phyloP scores from a whole-genome alignment of 1,140 invertebrate genomes.

The Drosophila subpulchrella region DNA sequence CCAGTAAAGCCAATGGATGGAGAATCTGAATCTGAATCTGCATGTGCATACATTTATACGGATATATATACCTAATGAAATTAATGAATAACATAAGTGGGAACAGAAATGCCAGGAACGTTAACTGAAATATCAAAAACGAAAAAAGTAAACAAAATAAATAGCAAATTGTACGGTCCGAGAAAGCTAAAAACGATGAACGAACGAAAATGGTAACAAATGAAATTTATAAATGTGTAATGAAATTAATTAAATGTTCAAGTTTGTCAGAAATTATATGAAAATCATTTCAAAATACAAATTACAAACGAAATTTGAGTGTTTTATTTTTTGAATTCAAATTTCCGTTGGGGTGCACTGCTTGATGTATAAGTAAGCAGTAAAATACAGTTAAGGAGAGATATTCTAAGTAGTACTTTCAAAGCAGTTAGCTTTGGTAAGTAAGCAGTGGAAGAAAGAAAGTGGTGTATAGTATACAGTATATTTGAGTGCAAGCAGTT shows the following conservation, averaged over 20 bases:
- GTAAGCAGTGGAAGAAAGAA: too few species aligned
- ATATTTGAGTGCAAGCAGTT: too few species aligned
- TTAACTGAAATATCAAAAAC: conserved; percentile 44
- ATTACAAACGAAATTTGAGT: conserved; percentile 31
- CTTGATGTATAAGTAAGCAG: neutral
- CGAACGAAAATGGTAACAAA: conserved; percentile 72
- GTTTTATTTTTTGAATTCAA: neutral
- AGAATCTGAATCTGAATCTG: neutral
- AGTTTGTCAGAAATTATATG: conserved; percentile 82
- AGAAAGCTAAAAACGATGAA: conserved; percentile 34
- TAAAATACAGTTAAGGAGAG: too few species aligned
- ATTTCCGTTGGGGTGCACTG: neutral
- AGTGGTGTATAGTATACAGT: too few species aligned
- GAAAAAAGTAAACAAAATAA: neutral
- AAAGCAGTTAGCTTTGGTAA: too few species aligned
- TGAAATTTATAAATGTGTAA: conserved; percentile 80
- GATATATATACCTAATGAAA: conserved; percentile 12
- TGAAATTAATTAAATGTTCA: conserved; percentile 79
- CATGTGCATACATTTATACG: conserved; percentile 17
- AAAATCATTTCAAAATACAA: conserved; percentile 60
- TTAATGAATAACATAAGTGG: conserved; percentile 35
- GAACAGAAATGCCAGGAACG: conserved; percentile 43
- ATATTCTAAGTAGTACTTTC: too few species aligned
- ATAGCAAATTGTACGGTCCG: conserved; percentile 22
- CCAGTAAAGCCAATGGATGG: conserved; percentile 10